Base-by-base conservation (phyloP, 2,888 invertebrate species). In the Chrysolina oricalcia region DNA sequence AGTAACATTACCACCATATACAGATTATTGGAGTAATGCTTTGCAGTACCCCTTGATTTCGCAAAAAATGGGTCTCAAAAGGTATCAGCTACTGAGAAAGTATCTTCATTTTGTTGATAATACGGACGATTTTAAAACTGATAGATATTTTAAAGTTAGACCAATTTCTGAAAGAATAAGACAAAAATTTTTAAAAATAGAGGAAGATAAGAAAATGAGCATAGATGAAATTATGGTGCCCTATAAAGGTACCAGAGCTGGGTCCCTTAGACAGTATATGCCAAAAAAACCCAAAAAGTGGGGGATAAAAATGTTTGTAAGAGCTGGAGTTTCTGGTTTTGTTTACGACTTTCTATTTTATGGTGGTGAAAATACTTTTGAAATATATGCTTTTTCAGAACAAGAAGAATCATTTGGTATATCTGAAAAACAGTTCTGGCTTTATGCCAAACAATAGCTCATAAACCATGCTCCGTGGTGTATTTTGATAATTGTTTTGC, bases 261-360 rank as follows among this genome's bases (percentile, higher is more conserved):
- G 73, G 63, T 65, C 63, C 63, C 17, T 35, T 72, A 78, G 43
- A 53, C 65, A 65, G 46, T 77, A 76, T 74, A 56, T 76, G 27
- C 73, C 73, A 10, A 78, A 78, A 65, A 65, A 73, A 17, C n/a
- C n/a, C n/a, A n/a, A n/a, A n/a, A 77, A 77, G 67, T 78, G 81
- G 76, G 79, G 77, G 6, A 78, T 80, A 19, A 81, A 82, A 70
- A 48, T 81, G 2, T 81, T 80, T 78, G 70, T 74, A 19, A n/a
- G 75, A 48, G 67, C 71, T 62, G 79, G 78, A 3, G 65, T 76
- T 21, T 59, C 71, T 17, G 77, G 77, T n/a, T n/a, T n/a, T n/a
- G n/a, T n/a, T n/a, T n/a, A n/a, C n/a, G n/a, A n/a, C n/a, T n/a
- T n/a, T n/a, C n/a, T n/a, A n/a, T n/a, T n/a, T n/a, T n/a, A n/a